A percentile compares a stretch with the other conserved stretches of the same genome.
Evolutionary conservation across 2,113 vertebrate genomes (phyloP).

Genomic region (Origma solitaria): DNA sequence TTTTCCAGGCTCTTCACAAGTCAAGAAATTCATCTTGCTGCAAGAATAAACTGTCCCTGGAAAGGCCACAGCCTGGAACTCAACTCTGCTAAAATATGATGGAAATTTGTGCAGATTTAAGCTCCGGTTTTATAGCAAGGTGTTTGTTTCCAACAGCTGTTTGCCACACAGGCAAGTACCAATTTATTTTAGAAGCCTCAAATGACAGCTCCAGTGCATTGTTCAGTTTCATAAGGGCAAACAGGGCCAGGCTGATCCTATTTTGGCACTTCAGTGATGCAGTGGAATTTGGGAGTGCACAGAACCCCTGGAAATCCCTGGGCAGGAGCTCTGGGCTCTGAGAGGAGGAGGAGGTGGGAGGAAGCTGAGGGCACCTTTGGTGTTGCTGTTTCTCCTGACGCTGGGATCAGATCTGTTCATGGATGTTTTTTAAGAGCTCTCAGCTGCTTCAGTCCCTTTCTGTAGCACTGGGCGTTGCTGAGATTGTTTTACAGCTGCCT

Average conservation of each 20-base stretch:
- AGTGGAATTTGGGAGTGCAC: neutral
- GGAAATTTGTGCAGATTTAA: neutral
- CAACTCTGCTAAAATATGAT: neutral
- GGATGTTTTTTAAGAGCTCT: neutral
- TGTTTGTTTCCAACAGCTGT: neutral
- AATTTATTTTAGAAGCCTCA: neutral
- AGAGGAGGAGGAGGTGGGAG: neutral
- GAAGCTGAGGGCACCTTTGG: neutral
- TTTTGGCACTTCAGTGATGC: accelerated
- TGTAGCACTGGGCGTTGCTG: neutral
- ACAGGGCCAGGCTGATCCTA: neutral
- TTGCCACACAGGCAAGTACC: neutral
- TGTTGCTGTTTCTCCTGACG: neutral
- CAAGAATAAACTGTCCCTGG: neutral
- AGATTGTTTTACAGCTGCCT: neutral
- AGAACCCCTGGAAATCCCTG: neutral
- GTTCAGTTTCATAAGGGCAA: neutral
- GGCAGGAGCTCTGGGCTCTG: accelerated
- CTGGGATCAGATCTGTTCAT: neutral
- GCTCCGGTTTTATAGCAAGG: accelerated
- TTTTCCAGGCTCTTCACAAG: neutral
- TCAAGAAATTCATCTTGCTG: neutral
- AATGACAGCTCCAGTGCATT: neutral
- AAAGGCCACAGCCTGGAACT: neutral
- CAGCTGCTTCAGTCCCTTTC: neutral